Conservation (phyloP, 2,113 vertebrate genomes). For the Rhizomys pruinosus region DNA sequence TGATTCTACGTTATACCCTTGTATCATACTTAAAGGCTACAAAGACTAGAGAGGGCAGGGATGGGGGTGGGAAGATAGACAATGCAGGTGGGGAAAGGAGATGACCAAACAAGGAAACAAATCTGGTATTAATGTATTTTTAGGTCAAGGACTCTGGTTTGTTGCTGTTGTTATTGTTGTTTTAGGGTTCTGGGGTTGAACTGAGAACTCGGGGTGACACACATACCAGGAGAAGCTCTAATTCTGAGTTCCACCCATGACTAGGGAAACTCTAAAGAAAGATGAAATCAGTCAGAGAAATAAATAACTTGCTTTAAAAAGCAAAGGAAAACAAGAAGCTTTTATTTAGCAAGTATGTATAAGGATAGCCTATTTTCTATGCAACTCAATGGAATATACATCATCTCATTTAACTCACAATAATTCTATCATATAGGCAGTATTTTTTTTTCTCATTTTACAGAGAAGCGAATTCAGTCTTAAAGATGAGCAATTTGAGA, state of each 20-base stretch:
- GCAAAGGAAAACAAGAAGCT: not conserved
- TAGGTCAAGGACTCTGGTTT: not conserved
- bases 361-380: not conserved
- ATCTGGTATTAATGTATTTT: not conserved
- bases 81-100: not conserved
- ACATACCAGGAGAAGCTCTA: not conserved
- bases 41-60: not conserved
- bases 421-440: not conserved
- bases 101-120: not conserved
- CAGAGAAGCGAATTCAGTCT: not conserved
- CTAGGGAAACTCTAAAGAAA: not conserved
- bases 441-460: not conserved
- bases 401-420: conserved; percentile 4
- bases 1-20: not conserved
- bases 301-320: conserved; percentile 25
- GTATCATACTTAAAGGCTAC: not conserved
- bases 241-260: not conserved
- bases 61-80: too few relatives aligned
- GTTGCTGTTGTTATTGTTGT: not conserved
- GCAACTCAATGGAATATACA: not conserved
- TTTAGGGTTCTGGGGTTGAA: not conserved
- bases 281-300: not conserved
- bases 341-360: not conserved
- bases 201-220: not conserved
- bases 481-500: not conserved